phyloP scores from a whole-genome alignment of 2,797 vertebrate genomes.

The Clamator glandarius region DNA sequence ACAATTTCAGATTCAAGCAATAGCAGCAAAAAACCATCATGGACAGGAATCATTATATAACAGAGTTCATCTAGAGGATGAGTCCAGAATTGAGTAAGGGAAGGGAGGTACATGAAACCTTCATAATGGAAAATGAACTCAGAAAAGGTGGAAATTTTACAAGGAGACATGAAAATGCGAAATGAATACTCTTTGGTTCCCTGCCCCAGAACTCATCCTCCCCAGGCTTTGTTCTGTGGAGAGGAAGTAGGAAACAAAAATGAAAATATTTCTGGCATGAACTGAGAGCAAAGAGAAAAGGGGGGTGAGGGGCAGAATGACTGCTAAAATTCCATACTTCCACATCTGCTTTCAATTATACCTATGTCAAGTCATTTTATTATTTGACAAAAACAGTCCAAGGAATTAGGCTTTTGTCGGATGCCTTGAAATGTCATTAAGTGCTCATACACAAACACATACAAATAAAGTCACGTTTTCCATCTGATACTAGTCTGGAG shows the following conservation, averaged over 20 bases:
- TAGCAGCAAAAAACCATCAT: slow-evolving; percentile 18
- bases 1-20: slow-evolving; percentile 46
- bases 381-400: slow-evolving; percentile 79
- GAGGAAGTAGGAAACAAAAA: slow-evolving; percentile 49
- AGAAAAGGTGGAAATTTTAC: slow-evolving; percentile 38
- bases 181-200: slow-evolving; percentile 30
- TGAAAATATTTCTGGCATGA: slow-evolving; percentile 74
- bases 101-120: neutral
- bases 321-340: slow-evolving; percentile 70
- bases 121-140: slow-evolving; percentile 19
- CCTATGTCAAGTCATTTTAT: slow-evolving; percentile 80
- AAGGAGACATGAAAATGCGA: neutral
- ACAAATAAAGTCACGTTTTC: slow-evolving; percentile 64
- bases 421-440: slow-evolving; percentile 82
- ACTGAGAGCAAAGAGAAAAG: slow-evolving; percentile 39
- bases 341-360: slow-evolving; percentile 80
- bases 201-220: slow-evolving; percentile 23
- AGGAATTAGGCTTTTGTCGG: slow-evolving; percentile 72
- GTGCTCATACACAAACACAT: slow-evolving; percentile 58
- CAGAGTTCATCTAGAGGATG: slow-evolving; percentile 61
- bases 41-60: slow-evolving; percentile 60
- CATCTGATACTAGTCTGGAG: neutral
- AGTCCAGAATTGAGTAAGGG: neutral
- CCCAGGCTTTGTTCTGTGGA: slow-evolving; percentile 7
- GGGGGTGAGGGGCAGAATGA: slow-evolving; percentile 12